Conservation (phyloP, 1,140 invertebrate species). For the Cydia pomonella region DNA sequence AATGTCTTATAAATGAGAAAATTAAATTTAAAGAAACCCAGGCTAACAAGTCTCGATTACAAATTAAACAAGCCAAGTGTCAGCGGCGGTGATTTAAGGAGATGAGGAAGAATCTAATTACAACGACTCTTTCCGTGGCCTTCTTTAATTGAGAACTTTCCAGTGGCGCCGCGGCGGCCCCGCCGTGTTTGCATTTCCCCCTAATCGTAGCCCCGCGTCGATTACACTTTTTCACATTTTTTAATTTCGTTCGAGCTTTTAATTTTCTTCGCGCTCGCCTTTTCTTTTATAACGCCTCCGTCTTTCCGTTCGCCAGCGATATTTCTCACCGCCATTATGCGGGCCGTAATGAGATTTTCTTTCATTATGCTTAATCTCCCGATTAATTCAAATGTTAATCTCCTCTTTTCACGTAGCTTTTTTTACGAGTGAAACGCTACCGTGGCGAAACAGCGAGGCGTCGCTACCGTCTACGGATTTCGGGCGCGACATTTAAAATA, state of each 20-base stretch:
- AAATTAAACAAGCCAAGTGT: constrained; percentile 76
- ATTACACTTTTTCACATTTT: constrained; percentile 80
- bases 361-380: constrained; percentile 81
- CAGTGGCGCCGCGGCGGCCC: constrained; percentile 41
- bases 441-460: constrained; percentile 54
- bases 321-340: constrained; percentile 79
- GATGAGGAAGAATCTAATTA: constrained; percentile 80
- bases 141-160: constrained; percentile 78
- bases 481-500: constrained; percentile 64
- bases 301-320: constrained; percentile 67
- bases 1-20: constrained; percentile 58
- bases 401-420: constrained; percentile 67
- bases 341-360: constrained; percentile 78
- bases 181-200: constrained; percentile 61
- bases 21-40: constrained; percentile 69
- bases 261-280: constrained; percentile 76
- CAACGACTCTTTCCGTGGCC: constrained; percentile 68
- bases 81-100: constrained; percentile 73
- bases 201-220: constrained; percentile 66
- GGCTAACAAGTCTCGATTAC: constrained; percentile 79
- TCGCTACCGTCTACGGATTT: constrained; percentile 57
- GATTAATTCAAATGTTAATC: constrained; percentile 81
- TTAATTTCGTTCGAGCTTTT: constrained; percentile 78
- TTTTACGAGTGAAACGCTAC: constrained; percentile 60
- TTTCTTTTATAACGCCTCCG: constrained; percentile 70